These are phyloP conservation scores for Apodemus sylvaticus DNA, from an alignment of 2,113 vertebrate species.

Conservation along the genomic window DNA sequence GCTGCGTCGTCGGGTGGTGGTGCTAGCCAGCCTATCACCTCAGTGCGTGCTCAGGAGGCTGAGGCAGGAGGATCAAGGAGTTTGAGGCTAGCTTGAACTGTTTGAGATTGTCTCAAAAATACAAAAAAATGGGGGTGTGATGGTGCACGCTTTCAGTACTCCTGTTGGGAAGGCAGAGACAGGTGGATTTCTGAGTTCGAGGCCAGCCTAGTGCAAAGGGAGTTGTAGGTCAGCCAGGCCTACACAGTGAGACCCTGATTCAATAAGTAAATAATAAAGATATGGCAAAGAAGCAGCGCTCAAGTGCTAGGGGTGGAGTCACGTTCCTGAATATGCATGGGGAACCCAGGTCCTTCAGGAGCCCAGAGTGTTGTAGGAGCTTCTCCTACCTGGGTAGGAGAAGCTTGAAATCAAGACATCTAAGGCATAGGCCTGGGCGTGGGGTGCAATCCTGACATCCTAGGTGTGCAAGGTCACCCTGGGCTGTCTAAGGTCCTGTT, in stretches of 20 bases:
- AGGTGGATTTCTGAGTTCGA: neutral
- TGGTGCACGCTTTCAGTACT: neutral
- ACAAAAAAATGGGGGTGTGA: neutral
- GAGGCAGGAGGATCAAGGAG: neutral
- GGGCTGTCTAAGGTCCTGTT: neutral
- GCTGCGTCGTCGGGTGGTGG: no score
- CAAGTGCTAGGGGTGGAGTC: accelerated
- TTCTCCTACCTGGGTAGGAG: neutral
- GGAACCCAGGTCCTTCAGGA: neutral
- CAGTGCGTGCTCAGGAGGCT: neutral
- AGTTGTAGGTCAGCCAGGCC: neutral
- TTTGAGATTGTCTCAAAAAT: neutral
- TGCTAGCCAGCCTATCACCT: neutral
- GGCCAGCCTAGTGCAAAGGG: neutral
- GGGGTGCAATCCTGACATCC: neutral
- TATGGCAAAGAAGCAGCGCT: accelerated
- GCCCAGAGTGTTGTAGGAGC: neutral
- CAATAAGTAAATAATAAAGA: neutral
- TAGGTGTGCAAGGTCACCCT: neutral
- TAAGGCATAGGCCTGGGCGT: neutral
- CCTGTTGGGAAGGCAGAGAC: neutral
- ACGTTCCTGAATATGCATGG: neutral
- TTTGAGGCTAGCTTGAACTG: neutral
- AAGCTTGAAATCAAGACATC: neutral
- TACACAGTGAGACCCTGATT: neutral